Evolutionary conservation across 2,888 invertebrate genomes (phyloP).

Genomic region (Philereme transversata): DNA sequence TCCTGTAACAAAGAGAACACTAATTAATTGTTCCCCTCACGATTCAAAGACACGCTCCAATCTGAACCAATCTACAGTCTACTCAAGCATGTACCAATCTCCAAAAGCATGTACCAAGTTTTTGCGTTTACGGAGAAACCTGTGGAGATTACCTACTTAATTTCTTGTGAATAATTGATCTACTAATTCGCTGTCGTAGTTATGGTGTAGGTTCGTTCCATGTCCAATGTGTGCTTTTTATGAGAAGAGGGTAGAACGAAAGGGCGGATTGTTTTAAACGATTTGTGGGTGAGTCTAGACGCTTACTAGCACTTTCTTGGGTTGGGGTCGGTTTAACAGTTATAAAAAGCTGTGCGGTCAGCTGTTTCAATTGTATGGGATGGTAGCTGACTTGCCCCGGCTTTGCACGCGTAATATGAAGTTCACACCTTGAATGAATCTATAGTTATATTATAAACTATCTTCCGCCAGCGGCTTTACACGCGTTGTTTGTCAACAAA

Average conservation of each 20-base stretch:
- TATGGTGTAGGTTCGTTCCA: too few relatives aligned
- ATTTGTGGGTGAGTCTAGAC: constrained; percentile 25
- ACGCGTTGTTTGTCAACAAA: too few relatives aligned
- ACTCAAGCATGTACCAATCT: constrained; percentile 36
- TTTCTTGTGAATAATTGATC: too few relatives aligned
- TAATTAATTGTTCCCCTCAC: constrained; percentile 34
- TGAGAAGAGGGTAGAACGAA: constrained; percentile 8
- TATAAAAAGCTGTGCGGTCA: constrained; percentile 11
- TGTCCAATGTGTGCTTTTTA: not conserved
- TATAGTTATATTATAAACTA: too few relatives aligned
- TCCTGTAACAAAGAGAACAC: constrained; percentile 17
- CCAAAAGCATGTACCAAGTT: constrained; percentile 41
- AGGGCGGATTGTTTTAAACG: constrained; percentile 5
- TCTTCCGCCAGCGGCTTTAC: too few relatives aligned
- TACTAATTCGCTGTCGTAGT: too few relatives aligned
- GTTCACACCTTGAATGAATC: too few relatives aligned
- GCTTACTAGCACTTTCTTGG: constrained; percentile 13
- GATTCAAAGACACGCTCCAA: constrained; percentile 27
- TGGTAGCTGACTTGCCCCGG: too few relatives aligned
- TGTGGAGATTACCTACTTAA: too few relatives aligned
- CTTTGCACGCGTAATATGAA: too few relatives aligned
- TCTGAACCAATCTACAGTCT: constrained; percentile 47
- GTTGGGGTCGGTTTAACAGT: not conserved
- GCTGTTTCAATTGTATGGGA: constrained; percentile 8
- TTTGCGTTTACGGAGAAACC: constrained; percentile 37